Percentiles rank a stretch among this genome's conserved stretches.
These are phyloP conservation scores for Oryzias dopingdopingensis DNA, from an alignment of 2,797 vertebrate species.

Conservation along the genomic window DNA sequence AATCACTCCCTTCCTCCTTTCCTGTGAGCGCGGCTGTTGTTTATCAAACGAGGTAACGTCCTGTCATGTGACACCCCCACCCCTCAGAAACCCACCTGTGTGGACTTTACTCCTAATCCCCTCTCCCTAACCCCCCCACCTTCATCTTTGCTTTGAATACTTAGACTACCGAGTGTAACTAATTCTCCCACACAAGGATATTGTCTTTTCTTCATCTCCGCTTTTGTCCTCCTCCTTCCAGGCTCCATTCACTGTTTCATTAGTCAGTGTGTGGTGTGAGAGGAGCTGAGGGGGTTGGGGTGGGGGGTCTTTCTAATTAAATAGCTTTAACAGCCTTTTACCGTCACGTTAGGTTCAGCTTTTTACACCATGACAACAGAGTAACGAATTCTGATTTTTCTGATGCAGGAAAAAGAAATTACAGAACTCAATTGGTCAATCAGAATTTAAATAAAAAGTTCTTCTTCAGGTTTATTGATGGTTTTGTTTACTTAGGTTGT, in stretches of 20 bases:
- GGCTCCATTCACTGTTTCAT: slow-evolving; percentile 74
- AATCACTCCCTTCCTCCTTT: slow-evolving; percentile 73
- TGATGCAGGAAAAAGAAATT: no score
- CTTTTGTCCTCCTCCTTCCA: slow-evolving; percentile 75
- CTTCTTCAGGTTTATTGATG: no score
- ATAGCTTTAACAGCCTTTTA: slow-evolving; percentile 75
- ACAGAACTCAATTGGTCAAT: no score
- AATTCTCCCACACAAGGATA: slow-evolving; percentile 83
- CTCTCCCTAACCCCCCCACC: slow-evolving; percentile 27
- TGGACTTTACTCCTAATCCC: slow-evolving; percentile 80
- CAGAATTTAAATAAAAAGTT: no score
- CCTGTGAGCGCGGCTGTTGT: slow-evolving; percentile 70
- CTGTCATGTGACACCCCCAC: slow-evolving; percentile 77
- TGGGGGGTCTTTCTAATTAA: slow-evolving; percentile 64
- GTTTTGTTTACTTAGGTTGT: no score
- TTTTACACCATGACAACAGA: slow-evolving; percentile 49
- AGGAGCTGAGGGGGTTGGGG: slow-evolving; percentile 18
- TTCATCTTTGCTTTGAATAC: slow-evolving; percentile 72
- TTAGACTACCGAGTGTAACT: slow-evolving; percentile 83
- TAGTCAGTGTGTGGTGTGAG: slow-evolving; percentile 66
- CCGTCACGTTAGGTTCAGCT: slow-evolving; percentile 66
- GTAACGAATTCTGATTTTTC: background rate
- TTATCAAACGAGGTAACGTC: slow-evolving; percentile 78
- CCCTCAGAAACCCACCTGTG: slow-evolving; percentile 76
- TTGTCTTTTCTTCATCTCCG: slow-evolving; percentile 75